These are phyloP conservation scores for Prochilodus magdalenae DNA, from an alignment of 2,113 vertebrate species.

Conservation along the genomic window DNA sequence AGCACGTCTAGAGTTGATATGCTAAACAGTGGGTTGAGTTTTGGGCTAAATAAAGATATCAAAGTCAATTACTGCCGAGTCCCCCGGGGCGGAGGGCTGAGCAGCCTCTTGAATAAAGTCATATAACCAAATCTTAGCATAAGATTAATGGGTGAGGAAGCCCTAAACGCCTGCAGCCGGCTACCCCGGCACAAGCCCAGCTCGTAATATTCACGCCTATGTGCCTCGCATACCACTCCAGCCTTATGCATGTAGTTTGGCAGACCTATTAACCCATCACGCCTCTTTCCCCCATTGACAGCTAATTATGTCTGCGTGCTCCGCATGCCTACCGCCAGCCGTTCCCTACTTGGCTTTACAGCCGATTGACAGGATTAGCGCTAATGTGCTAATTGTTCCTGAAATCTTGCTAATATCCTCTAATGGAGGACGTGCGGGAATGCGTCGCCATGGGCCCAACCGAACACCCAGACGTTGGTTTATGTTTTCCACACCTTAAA, in stretches of 20 bases:
- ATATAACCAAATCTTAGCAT: neutral
- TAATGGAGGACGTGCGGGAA: conserved; percentile 30
- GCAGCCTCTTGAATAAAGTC: neutral
- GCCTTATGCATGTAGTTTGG: conserved; percentile 1
- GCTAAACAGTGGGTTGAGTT: neutral
- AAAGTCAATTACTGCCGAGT: conserved; percentile 3
- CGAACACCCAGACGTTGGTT: no score
- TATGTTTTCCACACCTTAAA: no score
- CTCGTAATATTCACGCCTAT: neutral
- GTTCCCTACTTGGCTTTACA: neutral
- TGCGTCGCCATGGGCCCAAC: neutral
- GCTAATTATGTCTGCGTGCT: conserved; percentile 28
- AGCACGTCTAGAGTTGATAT: neutral
- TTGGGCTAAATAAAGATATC: conserved; percentile 12
- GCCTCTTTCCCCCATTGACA: conserved; percentile 19
- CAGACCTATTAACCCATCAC: conserved; percentile 41
- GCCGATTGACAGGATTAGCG: conserved; percentile 44
- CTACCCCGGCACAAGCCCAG: neutral
- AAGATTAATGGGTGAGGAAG: neutral
- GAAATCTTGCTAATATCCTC: conserved; percentile 52
- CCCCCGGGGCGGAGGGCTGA: neutral
- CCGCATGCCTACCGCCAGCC: conserved; percentile 18
- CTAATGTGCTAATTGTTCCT: conserved; percentile 58
- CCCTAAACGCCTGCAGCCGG: neutral
- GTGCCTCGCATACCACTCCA: neutral